phyloP scores from a whole-genome alignment of 2,888 invertebrate genomes.

The Sthenelais limicola region DNA sequence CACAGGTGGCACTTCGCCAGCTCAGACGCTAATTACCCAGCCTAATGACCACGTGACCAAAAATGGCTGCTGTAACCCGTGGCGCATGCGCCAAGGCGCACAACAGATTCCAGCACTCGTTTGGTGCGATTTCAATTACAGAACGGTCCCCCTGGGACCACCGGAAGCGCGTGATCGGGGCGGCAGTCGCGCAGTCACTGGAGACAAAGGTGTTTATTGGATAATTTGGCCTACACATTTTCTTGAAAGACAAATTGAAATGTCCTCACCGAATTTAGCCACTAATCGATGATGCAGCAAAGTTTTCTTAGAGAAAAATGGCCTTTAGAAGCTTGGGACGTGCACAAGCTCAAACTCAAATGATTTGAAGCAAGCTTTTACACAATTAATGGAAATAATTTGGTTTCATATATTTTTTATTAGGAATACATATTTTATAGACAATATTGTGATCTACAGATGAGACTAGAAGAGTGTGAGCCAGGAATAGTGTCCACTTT shows the following conservation, averaged over 20 bases:
- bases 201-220: conserved; percentile 32
- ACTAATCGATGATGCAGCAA: no score
- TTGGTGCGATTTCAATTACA: conserved; percentile 21
- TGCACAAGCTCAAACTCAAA: no score
- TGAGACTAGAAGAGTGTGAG: no score
- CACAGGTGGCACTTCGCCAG: background rate
- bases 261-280: no score
- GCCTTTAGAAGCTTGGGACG: no score
- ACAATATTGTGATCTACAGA: no score
- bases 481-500: no score
- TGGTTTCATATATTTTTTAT: no score
- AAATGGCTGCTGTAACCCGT: background rate
- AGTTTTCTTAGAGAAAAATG: no score
- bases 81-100: background rate
- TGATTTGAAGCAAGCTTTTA: no score
- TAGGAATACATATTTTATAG: no score
- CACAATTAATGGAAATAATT: no score
- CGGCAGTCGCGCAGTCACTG: conserved; percentile 5
- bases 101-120: conserved; percentile 10
- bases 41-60: conserved; percentile 10
- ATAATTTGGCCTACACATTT: conserved; percentile 33
- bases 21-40: conserved; percentile 4
- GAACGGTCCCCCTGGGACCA: conserved; percentile 18
- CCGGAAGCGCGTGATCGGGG: conserved; percentile 3
- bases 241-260: conserved; percentile 27